phyloP scores from a whole-genome alignment of 2,888 invertebrate genomes.

The Calameuta idolon region DNA sequence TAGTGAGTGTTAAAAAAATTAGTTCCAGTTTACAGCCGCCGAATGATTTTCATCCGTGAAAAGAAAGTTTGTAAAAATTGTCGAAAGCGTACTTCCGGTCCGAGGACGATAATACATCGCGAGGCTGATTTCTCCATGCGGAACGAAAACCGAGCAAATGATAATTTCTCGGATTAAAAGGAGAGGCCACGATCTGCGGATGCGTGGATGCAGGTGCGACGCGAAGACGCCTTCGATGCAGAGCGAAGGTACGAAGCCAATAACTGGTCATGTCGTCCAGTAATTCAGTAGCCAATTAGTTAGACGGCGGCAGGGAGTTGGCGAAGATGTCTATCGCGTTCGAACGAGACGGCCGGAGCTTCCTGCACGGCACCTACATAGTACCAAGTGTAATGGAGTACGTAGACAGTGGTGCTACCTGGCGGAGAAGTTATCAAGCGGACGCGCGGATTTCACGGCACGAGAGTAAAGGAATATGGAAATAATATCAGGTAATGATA shows the following conservation, averaged over 20 bases:
- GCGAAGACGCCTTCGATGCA: not conserved
- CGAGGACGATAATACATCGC: not conserved
- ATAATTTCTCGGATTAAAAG: not conserved
- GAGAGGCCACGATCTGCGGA: not conserved
- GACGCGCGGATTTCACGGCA: not conserved
- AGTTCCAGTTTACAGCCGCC: not conserved
- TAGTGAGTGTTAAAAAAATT: not conserved
- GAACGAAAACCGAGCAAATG: not conserved
- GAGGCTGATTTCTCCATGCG: not conserved
- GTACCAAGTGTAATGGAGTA: not conserved
- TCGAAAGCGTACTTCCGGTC: not conserved
- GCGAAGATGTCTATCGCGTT: conserved; percentile 56
- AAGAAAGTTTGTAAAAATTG: not conserved
- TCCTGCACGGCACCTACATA: not conserved
- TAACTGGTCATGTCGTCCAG: conserved; percentile 58
- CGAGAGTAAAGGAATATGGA: not conserved
- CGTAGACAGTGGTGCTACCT: not conserved
- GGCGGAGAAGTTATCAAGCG: not conserved
- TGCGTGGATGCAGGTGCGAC: not conserved
- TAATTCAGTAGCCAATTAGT: conserved; percentile 65
- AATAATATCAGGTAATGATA: not conserved
- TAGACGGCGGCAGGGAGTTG: conserved; percentile 53
- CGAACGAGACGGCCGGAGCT: conserved; percentile 24
- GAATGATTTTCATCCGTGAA: not conserved
- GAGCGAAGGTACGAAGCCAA: conserved; percentile 55